phyloP scores from a whole-genome alignment of 2,888 invertebrate species.

The Leptinotarsa peninsularis region DNA sequence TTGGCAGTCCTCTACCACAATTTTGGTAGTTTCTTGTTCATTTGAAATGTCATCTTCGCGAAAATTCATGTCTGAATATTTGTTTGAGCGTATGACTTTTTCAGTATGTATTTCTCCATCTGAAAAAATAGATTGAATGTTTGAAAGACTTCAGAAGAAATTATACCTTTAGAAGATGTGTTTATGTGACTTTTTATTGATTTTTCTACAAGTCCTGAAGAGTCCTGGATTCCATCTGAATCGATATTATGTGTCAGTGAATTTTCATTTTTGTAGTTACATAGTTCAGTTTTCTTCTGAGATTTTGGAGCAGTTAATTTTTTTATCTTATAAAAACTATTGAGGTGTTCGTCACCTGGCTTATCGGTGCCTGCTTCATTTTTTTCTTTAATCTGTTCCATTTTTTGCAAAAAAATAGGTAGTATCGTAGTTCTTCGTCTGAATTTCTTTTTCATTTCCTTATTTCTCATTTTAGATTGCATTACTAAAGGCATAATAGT shows the following conservation, averaged over 20 bases:
- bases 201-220: not conserved
- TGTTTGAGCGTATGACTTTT: too few relatives aligned
- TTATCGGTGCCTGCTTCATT: not conserved
- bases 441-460: constrained; percentile 22
- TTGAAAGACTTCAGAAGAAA: not conserved
- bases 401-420: constrained; percentile 47
- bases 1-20: not conserved
- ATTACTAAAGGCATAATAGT: constrained; percentile 24
- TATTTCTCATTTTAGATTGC: constrained; percentile 30
- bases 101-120: not conserved
- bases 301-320: not conserved
- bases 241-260: not conserved
- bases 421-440: constrained; percentile 47
- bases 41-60: not conserved
- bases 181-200: not conserved
- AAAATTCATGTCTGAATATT: not conserved
- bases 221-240: not conserved
- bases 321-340: constrained; percentile 1
- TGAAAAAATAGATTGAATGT: not conserved
- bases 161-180: not conserved
- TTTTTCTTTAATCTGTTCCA: constrained; percentile 25
- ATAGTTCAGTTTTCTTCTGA: not conserved
- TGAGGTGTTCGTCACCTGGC: not conserved
- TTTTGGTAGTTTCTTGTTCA: not conserved
- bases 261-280: not conserved